Conservation (phyloP, 2,113 vertebrate genomes). For the Mastomys natalensis region DNA sequence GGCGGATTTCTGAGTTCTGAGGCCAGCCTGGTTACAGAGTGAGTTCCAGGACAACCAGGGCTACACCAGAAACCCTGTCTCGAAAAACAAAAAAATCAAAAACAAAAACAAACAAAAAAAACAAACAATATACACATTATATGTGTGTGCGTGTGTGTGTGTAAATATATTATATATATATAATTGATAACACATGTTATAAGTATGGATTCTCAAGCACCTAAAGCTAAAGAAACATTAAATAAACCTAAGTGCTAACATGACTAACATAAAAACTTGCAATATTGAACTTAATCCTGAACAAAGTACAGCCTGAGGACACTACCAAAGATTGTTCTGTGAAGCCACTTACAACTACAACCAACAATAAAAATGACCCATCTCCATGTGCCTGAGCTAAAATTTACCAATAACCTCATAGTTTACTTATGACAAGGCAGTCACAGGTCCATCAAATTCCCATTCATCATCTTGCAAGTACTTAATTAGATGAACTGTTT, state of each 20-base stretch:
- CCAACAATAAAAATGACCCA: neutral
- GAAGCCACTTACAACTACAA: neutral
- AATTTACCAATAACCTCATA: neutral
- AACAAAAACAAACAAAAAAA: too few species aligned
- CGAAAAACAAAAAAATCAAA: too few species aligned
- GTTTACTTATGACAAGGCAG: neutral
- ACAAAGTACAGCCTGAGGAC: too few species aligned
- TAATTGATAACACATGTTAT: neutral
- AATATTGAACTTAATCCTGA: neutral
- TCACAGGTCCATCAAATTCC: neutral
- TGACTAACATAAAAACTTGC: neutral
- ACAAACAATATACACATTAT: too few species aligned
- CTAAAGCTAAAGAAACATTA: neutral
- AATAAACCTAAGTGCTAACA: neutral
- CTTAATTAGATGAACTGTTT: neutral
- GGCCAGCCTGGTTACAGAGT: too few species aligned
- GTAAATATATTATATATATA: too few species aligned
- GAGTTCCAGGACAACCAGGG: too few species aligned
- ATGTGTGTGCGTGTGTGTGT: too few species aligned
- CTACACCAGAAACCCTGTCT: too few species aligned
- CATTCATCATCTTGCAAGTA: neutral
- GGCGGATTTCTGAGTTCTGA: too few species aligned
- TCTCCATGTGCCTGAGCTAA: neutral
- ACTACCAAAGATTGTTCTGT: neutral
- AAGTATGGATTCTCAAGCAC: neutral